Evolutionary conservation across 2,888 invertebrate genomes (phyloP).

Genomic region (Synergus itoensis): DNA sequence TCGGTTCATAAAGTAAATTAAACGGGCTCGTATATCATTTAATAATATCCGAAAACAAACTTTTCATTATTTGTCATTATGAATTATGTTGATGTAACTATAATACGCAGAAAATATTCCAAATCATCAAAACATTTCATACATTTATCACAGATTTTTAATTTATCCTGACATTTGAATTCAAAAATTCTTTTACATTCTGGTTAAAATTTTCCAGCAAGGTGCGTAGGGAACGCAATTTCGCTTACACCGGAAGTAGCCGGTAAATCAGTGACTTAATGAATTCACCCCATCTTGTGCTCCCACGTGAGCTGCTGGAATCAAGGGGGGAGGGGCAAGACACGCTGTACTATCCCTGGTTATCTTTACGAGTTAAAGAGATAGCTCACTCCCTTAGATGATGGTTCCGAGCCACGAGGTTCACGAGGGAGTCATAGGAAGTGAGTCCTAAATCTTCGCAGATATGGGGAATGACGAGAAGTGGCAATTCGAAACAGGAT

Average conservation of each 20-base stretch:
- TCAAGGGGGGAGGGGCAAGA: slow-evolving; percentile 55
- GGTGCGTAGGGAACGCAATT: slow-evolving; percentile 60
- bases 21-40: background rate
- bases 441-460: slow-evolving; percentile 70
- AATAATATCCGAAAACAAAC: slow-evolving; percentile 8
- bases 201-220: background rate
- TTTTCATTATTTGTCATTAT: background rate
- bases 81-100: background rate
- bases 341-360: slow-evolving; percentile 62
- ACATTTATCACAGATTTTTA: background rate
- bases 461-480: slow-evolving; percentile 43
- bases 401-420: slow-evolving; percentile 47
- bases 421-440: slow-evolving; percentile 63
- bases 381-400: slow-evolving; percentile 59
- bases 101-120: background rate
- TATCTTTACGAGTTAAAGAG: slow-evolving; percentile 74
- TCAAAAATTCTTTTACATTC: background rate
- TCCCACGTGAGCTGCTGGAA: slow-evolving; percentile 54
- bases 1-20: slow-evolving; percentile 11
- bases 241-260: slow-evolving; percentile 73
- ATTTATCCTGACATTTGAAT: background rate
- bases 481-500: background rate
- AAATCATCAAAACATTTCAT: background rate
- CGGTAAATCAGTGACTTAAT: slow-evolving; percentile 75
- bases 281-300: slow-evolving; percentile 66